These are phyloP conservation scores for Sturnira hondurensis DNA, from an alignment of 2,113 vertebrate genomes.

Conservation along the genomic window DNA sequence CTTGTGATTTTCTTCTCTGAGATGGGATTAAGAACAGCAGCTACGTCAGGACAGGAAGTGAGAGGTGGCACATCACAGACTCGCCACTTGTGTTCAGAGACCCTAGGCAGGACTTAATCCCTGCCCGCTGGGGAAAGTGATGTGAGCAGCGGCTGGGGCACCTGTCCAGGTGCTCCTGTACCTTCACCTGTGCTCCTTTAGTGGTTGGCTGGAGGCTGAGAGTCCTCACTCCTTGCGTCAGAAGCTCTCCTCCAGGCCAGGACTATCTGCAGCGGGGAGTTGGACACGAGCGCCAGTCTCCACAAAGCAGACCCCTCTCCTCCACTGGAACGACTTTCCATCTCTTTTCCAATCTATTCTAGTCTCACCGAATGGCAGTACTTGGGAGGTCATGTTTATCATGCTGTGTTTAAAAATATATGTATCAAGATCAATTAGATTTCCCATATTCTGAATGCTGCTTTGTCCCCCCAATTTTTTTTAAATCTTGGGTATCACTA, in stretches of 20 bases:
- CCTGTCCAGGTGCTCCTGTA: not conserved
- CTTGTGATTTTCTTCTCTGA: not conserved
- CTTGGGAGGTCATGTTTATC: not conserved
- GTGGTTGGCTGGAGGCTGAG: not conserved
- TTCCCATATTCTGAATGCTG: not conserved
- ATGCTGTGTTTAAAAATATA: not conserved
- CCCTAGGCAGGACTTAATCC: fast-evolving
- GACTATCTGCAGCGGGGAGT: not conserved
- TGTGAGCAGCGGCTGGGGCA: fast-evolving
- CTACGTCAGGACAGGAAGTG: not conserved
- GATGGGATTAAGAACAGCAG: not conserved
- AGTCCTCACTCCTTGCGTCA: not conserved
- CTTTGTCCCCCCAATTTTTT: not conserved
- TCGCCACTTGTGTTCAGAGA: fast-evolving
- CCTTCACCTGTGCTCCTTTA: not conserved
- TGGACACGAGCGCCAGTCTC: not conserved
- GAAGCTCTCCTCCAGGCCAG: not conserved
- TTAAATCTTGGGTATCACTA: not conserved
- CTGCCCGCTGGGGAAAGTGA: not conserved
- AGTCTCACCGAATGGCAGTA: not conserved
- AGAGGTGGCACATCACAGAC: fast-evolving
- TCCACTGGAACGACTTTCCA: not conserved
- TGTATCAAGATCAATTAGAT: not conserved
- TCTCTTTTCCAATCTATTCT: not conserved
- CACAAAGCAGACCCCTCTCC: not conserved